Evolutionary conservation across 1,140 invertebrate genomes (phyloP), one percentile per base, ranked within the genome.

Genomic region (Atopsyche davidsoni): DNA sequence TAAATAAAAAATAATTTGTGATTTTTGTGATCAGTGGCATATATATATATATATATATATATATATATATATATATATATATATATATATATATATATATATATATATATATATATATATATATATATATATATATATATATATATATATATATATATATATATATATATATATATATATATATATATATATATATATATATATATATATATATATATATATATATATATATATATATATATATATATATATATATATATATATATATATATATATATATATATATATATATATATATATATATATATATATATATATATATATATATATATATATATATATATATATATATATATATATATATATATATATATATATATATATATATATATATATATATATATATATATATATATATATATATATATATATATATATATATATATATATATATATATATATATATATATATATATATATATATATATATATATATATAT

Each of bases 401-500:
- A 6, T 28, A 28, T 28, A 28, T 28, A 28, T n/a, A 7, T 28
- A n/a, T 28, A 28, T 28, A n/a, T 28, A 7, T 28, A 28, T 28
- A n/a, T 28, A 28, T 28, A 28, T n/a, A 28, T 28, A 7, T 28
- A 7, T 28, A 28, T n/a, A 7, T 6, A 28, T 7, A 7, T 7
- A 6, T 28, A 28, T 28, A 28, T n/a, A 7, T 28, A 6, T 28
- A 7, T 28, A 7, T n/a, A 28, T 28, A 28, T 28, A 7, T 6
- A n/a, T 28, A n/a, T 6, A n/a, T n/a, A n/a, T n/a, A n/a, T n/a
- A 28, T 28, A 28, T 28, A 7, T 28, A 28, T 28, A 28, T 28
- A 28, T 28, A 28, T n/a, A 28, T n/a, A 28, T 28, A 28, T 28
- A 28, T 28, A 28, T n/a, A 28, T n/a, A 28, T 28, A 28, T 28